A percentile compares a stretch with the other conserved stretches of the same genome.
Conservation (phyloP, 2,888 invertebrate genomes). For the Steromphala cineraria region DNA sequence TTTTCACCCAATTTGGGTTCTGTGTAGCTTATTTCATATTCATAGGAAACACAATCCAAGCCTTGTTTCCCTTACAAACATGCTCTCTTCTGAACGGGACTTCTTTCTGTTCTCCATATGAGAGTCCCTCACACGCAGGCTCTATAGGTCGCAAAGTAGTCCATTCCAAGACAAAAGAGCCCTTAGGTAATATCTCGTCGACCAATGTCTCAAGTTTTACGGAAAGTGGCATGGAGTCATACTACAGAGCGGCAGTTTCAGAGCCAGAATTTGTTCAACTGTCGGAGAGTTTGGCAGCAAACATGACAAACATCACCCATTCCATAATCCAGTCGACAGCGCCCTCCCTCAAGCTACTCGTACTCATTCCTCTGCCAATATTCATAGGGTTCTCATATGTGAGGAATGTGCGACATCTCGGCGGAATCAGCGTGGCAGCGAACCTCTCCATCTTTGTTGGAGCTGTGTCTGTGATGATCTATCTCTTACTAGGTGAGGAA, state of each 20-base stretch:
- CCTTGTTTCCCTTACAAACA: conserved; percentile 59
- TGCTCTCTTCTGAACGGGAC: conserved; percentile 33
- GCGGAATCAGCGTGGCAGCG: conserved; percentile 67
- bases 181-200: too few relatives aligned
- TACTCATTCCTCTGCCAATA: conserved; percentile 64
- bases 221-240: background rate
- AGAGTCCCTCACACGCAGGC: too few relatives aligned
- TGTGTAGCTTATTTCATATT: conserved; percentile 71
- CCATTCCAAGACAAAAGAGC: too few relatives aligned
- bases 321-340: conserved; percentile 35
- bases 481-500: conserved; percentile 61
- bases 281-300: background rate
- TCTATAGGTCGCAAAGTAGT: too few relatives aligned
- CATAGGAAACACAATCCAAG: conserved; percentile 68
- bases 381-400: conserved; percentile 68
- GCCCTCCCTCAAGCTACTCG: conserved; percentile 61
- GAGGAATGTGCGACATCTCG: conserved; percentile 63
- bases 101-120: too few relatives aligned
- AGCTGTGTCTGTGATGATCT: conserved; percentile 59
- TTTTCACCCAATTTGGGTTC: conserved; percentile 72
- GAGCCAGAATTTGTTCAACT: too few relatives aligned
- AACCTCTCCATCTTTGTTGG: conserved; percentile 67
- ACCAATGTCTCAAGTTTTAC: background rate
- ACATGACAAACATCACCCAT: background rate
- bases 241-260: too few relatives aligned